Percentiles rank a stretch among this genome's conserved stretches.
Evolutionary conservation across 2,888 invertebrate species (phyloP).

Genomic region (Zhuqinia jingwanae): DNA sequence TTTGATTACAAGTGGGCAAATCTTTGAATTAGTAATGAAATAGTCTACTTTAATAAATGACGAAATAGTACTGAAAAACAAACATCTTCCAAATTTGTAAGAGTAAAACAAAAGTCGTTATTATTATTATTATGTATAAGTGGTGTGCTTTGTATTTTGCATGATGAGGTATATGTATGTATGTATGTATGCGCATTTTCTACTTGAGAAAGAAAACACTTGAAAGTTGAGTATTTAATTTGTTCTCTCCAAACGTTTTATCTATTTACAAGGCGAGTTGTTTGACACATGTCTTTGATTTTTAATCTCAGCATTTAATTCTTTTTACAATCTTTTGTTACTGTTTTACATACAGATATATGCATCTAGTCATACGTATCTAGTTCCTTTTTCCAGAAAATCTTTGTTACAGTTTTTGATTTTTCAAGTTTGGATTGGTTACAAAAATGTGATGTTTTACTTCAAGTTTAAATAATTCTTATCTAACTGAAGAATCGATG

Average conservation of each 20-base stretch:
- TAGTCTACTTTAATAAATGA: background rate
- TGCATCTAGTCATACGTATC: slow-evolving; percentile 54
- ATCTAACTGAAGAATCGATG: background rate
- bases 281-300: no score
- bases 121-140: background rate
- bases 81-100: slow-evolving; percentile 32
- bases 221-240: no score
- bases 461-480: no score
- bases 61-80: slow-evolving; percentile 2
- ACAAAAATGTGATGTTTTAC: no score
- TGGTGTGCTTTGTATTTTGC: background rate
- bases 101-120: background rate
- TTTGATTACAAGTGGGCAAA: slow-evolving; percentile 3
- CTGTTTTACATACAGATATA: background rate
- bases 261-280: no score
- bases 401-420: no score
- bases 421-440: no score
- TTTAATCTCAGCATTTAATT: background rate
- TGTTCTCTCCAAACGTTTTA: no score
- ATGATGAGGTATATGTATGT: background rate
- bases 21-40: background rate
- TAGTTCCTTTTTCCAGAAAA: slow-evolving; percentile 42
- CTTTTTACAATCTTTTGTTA: background rate
- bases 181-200: background rate
- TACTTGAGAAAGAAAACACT: background rate